Evolutionary conservation across 2,888 invertebrate genomes (phyloP).

Genomic region (Lithophane semibrunnea): DNA sequence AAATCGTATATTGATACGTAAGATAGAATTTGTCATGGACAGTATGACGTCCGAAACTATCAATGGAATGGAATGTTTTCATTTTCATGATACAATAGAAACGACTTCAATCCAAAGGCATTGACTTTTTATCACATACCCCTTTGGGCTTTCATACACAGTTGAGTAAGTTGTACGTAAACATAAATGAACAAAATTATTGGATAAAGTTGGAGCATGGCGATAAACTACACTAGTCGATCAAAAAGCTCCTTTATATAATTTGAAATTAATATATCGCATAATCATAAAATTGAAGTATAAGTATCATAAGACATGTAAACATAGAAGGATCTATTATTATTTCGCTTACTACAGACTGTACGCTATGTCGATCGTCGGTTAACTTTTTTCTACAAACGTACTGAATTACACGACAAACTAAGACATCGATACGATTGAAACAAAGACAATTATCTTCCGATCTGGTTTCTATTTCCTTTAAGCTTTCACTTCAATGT

Average conservation of each 20-base stretch:
- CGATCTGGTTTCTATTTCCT: conserved; percentile 51
- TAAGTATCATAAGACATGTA: not conserved
- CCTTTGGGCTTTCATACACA: not conserved
- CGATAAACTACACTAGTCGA: not conserved
- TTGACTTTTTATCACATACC: not conserved
- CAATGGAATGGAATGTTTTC: conserved; percentile 1
- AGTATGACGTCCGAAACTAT: not conserved
- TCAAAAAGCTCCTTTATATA: no score
- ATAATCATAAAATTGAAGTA: not conserved
- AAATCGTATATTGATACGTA: not conserved
- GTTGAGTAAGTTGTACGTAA: not conserved
- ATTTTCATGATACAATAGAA: not conserved
- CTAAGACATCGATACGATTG: conserved; percentile 26
- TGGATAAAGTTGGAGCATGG: not conserved
- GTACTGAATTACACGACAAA: conserved; percentile 26
- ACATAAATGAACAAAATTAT: not conserved
- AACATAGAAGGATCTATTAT: not conserved
- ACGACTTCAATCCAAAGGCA: not conserved
- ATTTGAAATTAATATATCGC: no score
- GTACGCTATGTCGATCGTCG: not conserved
- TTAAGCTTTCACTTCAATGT: conserved; percentile 37
- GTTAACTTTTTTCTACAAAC: conserved; percentile 11
- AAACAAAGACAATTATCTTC: conserved; percentile 34
- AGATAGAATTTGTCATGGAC: not conserved
- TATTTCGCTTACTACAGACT: not conserved